phyloP scores from a whole-genome alignment of 2,888 invertebrate species.

The Hecatera dysodea region DNA sequence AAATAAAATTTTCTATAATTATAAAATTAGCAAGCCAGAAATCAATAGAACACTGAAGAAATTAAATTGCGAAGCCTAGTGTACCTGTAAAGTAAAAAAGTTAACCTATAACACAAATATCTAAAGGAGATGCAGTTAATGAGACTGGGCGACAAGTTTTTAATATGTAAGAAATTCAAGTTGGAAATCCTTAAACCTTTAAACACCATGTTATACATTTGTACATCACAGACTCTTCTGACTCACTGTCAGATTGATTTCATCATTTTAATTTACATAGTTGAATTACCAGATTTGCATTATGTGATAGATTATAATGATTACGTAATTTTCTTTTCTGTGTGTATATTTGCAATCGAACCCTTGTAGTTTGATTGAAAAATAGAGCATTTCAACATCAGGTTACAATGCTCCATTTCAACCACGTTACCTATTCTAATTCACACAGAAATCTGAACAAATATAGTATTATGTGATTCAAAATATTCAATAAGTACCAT shows the following conservation, averaged over 20 bases:
- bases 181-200: conserved; percentile 6
- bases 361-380: neutral
- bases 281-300: conserved; percentile 57
- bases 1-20: conserved; percentile 6
- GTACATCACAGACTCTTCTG: conserved; percentile 50
- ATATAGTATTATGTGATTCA: conserved; percentile 1
- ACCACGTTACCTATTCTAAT: neutral
- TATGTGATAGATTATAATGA: conserved; percentile 50
- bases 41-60: conserved; percentile 51
- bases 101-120: neutral
- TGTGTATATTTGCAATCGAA: conserved; percentile 9
- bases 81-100: neutral
- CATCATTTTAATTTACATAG: conserved; percentile 66
- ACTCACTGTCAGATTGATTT: conserved; percentile 65
- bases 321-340: conserved; percentile 52
- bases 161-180: neutral
- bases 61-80: conserved; percentile 6
- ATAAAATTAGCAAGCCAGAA: conserved; percentile 63
- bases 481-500: conserved; percentile 42
- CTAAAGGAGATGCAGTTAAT: neutral
- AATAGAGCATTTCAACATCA: neutral
- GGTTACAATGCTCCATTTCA: neutral
- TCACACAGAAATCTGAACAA: neutral
- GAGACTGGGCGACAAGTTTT: neutral
- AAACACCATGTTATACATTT: conserved; percentile 34